phyloP scores from a whole-genome alignment of 2,113 vertebrate species.

The Plecturocebus donacophilus region DNA sequence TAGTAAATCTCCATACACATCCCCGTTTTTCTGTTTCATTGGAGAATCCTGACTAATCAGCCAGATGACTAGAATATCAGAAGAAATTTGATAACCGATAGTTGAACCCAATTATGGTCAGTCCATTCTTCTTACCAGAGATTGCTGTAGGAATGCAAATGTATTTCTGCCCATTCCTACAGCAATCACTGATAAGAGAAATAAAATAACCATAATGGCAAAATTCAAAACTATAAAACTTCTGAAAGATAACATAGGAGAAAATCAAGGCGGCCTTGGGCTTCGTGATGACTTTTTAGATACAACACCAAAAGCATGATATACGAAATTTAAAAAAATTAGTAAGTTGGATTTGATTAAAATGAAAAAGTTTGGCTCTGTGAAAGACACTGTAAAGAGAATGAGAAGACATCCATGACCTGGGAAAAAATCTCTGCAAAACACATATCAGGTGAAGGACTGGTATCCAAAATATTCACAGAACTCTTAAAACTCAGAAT shows the following conservation, averaged over 20 bases:
- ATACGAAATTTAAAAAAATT: neutral
- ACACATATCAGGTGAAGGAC: neutral
- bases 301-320: neutral
- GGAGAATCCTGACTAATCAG: neutral
- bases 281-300: neutral
- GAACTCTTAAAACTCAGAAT: neutral
- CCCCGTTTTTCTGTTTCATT: neutral
- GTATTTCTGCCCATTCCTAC: neutral
- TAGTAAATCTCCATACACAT: no score
- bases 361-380: neutral
- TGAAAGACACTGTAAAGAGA: neutral
- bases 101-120: neutral
- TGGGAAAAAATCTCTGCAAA: neutral
- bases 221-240: neutral
- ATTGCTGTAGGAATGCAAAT: neutral
- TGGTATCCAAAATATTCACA: neutral
- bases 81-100: neutral
- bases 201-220: neutral
- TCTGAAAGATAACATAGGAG: neutral
- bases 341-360: neutral
- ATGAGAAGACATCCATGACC: neutral
- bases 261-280: neutral
- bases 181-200: neutral
- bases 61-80: neutral
- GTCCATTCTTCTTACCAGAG: neutral